Evolutionary conservation across 2,888 invertebrate genomes (phyloP).

Genomic region (Tenthredo scrophulariae): DNA sequence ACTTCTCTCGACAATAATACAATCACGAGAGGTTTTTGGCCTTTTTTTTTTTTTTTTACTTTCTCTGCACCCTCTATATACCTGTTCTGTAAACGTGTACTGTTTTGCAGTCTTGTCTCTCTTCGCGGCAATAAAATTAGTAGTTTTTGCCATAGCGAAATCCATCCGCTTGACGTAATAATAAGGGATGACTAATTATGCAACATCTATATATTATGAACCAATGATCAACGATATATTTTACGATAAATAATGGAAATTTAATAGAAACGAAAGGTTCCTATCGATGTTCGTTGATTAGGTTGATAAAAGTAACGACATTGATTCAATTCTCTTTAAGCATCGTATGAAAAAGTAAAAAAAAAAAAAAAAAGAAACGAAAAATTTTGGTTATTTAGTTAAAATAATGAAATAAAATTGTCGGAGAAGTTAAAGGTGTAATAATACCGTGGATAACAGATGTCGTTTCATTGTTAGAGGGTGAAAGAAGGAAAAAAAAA

Average conservation of each 20-base stretch:
- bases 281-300: background rate
- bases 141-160: background rate
- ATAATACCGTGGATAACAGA: background rate
- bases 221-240: background rate
- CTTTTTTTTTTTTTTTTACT: background rate
- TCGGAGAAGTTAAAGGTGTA: background rate
- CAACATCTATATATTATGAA: background rate
- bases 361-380: background rate
- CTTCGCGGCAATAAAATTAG: background rate
- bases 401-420: background rate
- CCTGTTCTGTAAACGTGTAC: background rate
- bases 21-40: slow-evolving; percentile 31
- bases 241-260: background rate
- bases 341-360: background rate
- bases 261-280: background rate
- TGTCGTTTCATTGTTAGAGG: background rate
- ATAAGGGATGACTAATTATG: background rate
- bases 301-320: background rate
- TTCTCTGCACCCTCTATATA: background rate
- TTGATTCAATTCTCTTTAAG: background rate
- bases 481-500: background rate
- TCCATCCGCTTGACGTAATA: background rate
- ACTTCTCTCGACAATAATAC: slow-evolving; percentile 46
- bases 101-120: background rate
- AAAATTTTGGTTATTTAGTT: background rate